Evolutionary conservation across 2,797 vertebrate genomes (phyloP).

Genomic region (Oreochromis mossambicus): DNA sequence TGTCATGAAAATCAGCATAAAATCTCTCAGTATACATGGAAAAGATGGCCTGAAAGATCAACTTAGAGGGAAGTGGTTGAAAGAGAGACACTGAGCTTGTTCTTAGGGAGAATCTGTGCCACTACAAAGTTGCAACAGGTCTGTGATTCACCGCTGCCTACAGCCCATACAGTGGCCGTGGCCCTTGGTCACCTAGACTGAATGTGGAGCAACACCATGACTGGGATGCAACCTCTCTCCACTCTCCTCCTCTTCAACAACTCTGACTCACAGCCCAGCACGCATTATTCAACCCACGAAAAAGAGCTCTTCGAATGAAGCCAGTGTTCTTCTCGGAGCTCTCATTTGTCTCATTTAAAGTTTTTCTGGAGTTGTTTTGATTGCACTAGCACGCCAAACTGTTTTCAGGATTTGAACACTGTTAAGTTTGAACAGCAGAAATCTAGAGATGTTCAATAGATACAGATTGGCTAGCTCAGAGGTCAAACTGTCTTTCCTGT

Average conservation of each 20-base stretch:
- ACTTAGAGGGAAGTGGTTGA: background rate
- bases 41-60: slow-evolving; percentile 4
- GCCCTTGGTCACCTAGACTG: slow-evolving; percentile 55
- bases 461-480: background rate
- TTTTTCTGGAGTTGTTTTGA: background rate
- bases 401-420: background rate
- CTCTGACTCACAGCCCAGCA: slow-evolving; percentile 65
- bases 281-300: slow-evolving; percentile 59
- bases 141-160: slow-evolving; percentile 58
- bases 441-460: background rate
- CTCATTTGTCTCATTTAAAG: background rate
- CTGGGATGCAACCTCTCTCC: slow-evolving; percentile 66
- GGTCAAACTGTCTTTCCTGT: background rate
- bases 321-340: slow-evolving; percentile 7
- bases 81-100: background rate
- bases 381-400: background rate
- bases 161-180: slow-evolving; percentile 38
- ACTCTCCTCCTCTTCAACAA: slow-evolving; percentile 69
- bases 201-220: slow-evolving; percentile 64
- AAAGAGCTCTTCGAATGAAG: slow-evolving; percentile 35
- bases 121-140: slow-evolving; percentile 51
- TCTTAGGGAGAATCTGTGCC: slow-evolving; percentile 35
- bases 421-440: background rate
- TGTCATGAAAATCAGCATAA: slow-evolving; percentile 33
- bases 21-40: background rate